Evolutionary conservation across 1,140 invertebrate genomes (phyloP), one percentile per base, ranked within the genome.

Genomic region (Drosophila varians): DNA sequence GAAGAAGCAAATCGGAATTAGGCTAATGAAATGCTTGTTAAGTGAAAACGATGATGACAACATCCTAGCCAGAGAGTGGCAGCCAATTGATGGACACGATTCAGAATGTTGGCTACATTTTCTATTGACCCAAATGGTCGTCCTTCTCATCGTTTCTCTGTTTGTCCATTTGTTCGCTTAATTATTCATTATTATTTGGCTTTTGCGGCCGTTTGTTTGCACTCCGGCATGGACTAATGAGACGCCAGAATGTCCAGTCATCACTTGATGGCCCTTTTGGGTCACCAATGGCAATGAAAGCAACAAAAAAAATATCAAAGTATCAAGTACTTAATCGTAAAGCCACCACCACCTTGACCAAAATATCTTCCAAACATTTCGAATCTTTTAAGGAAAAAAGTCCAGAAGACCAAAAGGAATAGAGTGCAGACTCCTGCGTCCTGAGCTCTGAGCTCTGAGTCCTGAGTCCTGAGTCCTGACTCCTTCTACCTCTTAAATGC

Each of bases 11-110:
- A 74, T 60, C 52, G 53, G 76, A 84, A 84, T 78, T 83, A 53
- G 65, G 79, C 79, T 84, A 83, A 83, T 83, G 79, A 83, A 84
- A 83, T 78, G 75, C 79, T 78, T 83, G 71, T 84, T 75, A 72
- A 78, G 70, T 75, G 65, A 71, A 78, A 75, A 74, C 73, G 69
- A 74, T 52, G 61, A 71, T 73, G 78, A 74, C 69, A 74, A 74
- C 64, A 60, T 58, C 56, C n/a, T n/a, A 38, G 14, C 62, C 57
- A n/a, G 54, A 70, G 31, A 60, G 23, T 19, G 31, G 36, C 8
- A 18, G 4, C 4, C 12, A 16, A 16, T 38, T 38, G 36, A 16
- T 12, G 36, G 36, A 16, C 16, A n/a, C 18, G 38, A 8, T 23
- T 23, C 45, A n/a, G 2, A 21, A 18, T 55, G 9, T 18, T 26